A percentile compares a stretch with the other conserved stretches of the same genome.
Evolutionary conservation across 2,113 vertebrate species (phyloP).

Genomic region (Aegithalos caudatus): DNA sequence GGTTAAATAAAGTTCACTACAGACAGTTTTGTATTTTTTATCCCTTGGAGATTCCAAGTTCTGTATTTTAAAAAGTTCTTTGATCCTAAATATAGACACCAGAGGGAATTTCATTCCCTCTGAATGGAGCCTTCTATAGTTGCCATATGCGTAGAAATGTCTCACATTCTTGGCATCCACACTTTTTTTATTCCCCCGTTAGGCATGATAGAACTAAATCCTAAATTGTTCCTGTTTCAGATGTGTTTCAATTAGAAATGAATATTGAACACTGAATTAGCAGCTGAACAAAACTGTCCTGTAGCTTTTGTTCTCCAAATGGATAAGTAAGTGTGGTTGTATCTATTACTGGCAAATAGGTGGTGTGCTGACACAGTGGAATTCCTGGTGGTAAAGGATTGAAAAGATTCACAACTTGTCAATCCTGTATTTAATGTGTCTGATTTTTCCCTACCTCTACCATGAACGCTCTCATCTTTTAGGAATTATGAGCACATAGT

Average conservation of each 20-base stretch:
- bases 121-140: slow-evolving; percentile 54
- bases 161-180: slow-evolving; percentile 58
- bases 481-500: neutral
- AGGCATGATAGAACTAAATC: slow-evolving; percentile 22
- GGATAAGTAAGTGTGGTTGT: neutral
- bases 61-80: slow-evolving; percentile 72
- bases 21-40: slow-evolving; percentile 69
- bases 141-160: slow-evolving; percentile 60
- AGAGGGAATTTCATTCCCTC: slow-evolving; percentile 66
- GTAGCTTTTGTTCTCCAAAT: neutral
- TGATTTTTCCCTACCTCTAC: neutral
- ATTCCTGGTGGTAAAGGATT: neutral
- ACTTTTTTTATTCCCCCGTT: neutral
- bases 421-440: neutral
- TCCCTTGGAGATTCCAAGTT: slow-evolving; percentile 69
- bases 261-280: neutral
- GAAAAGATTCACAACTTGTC: neutral
- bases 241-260: slow-evolving; percentile 13
- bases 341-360: neutral
- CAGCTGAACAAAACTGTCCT: neutral
- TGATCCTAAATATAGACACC: slow-evolving; percentile 76
- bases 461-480: neutral
- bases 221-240: slow-evolving; percentile 20
- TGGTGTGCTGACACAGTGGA: neutral
- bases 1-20: slow-evolving; percentile 75